phyloP scores from a whole-genome alignment of 2,113 vertebrate genomes.

The Sarotherodon lohbergeri region DNA sequence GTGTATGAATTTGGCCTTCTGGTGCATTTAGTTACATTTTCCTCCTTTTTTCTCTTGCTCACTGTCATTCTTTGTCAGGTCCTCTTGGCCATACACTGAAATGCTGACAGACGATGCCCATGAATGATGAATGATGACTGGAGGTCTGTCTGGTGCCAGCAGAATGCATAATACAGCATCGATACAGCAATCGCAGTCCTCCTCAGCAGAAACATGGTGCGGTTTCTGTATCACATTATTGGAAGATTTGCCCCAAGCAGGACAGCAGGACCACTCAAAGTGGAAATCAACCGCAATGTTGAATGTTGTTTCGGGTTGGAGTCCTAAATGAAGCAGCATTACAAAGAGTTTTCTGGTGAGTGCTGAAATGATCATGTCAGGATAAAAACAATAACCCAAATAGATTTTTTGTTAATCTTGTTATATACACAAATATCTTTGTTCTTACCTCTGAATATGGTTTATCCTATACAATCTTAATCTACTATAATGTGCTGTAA shows the following conservation, averaged over 20 bases:
- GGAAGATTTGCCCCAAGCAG: background rate
- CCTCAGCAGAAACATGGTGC: background rate
- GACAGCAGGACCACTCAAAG: background rate
- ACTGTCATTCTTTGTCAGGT: constrained; percentile 15
- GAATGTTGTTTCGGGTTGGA: background rate
- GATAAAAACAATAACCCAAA: background rate
- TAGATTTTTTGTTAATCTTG: background rate
- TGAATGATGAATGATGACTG: constrained; percentile 63
- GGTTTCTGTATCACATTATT: constrained; percentile 9
- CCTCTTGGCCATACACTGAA: constrained; percentile 29
- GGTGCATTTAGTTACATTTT: constrained; percentile 10
- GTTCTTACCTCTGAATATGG: background rate
- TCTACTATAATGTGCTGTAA: background rate
- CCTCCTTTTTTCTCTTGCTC: background rate
- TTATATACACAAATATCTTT: background rate
- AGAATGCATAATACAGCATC: constrained; percentile 40
- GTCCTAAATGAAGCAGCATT: background rate
- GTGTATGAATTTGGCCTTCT: constrained; percentile 27
- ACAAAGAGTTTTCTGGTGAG: background rate
- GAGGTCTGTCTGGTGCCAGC: constrained; percentile 46
- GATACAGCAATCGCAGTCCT: background rate
- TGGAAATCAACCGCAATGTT: background rate
- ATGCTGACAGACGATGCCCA: constrained; percentile 52
- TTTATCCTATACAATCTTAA: too few species aligned
- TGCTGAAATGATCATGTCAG: background rate